These are phyloP conservation scores for Orussus abietinus DNA, from an alignment of 1,140 invertebrate genomes.

Conservation along the genomic window DNA sequence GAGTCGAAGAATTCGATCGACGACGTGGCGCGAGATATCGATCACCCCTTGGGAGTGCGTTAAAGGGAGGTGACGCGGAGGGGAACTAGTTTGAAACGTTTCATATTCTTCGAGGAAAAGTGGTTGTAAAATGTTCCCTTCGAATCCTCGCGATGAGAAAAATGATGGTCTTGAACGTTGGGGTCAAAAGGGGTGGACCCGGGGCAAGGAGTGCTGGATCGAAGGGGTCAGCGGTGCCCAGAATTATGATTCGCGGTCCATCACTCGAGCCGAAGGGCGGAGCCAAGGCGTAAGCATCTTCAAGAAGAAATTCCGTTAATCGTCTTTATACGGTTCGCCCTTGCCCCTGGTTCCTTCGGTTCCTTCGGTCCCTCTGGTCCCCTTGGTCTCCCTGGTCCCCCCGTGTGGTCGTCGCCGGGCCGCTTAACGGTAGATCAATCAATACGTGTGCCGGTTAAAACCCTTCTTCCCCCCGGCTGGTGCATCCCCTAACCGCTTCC, in stretches of 20 bases:
- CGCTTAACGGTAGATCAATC: conserved; percentile 36
- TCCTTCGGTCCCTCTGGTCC: conserved; percentile 7
- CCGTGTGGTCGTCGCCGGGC: conserved; percentile 1
- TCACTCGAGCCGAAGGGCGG: conserved; percentile 25
- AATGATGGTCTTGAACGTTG: no score
- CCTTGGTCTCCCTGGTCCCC: conserved; percentile 1
- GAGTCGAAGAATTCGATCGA: no score
- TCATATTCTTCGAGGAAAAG: no score
- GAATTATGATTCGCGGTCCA: conserved; percentile 35
- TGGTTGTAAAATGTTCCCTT: no score
- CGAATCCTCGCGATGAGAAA: no score
- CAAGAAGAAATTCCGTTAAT: conserved; percentile 30
- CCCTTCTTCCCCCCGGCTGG: conserved; percentile 6
- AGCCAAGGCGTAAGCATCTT: conserved; percentile 32
- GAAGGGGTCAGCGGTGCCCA: conserved; percentile 25
- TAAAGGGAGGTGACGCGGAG: no score
- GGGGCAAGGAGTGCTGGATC: no score
- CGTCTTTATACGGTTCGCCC: conserved; percentile 34
- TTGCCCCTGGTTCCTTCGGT: conserved; percentile 13
- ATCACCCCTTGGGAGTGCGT: no score
- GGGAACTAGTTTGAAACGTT: no score
- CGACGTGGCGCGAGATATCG: no score
- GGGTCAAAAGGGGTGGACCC: no score
- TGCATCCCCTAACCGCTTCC: conserved; percentile 13
- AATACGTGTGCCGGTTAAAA: conserved; percentile 36